Base-by-base conservation (phyloP, 92 coral and sea anemone species). In the Parazoanthus darwini region DNA sequence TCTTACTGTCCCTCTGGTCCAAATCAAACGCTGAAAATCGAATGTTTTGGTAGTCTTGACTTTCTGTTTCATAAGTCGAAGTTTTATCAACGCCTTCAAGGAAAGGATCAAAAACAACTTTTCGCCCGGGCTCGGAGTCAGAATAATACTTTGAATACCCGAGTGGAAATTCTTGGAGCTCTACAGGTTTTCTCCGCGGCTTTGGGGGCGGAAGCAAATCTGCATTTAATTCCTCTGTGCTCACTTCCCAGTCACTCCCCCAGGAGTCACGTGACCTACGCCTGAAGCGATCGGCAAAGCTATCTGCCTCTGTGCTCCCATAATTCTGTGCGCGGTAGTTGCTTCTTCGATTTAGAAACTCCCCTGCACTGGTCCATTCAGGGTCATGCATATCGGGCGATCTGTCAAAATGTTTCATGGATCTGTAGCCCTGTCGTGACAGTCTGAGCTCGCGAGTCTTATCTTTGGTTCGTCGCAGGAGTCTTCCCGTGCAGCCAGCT, bases 271-370 rank as follows among this genome's bases (percentile, higher is more conserved):
- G 87, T 84, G 87, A 71, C 33, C 79, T 84, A 23, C 87, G 78
- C 68, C 87, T 72, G 79, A 84, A 84, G 78, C 87, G 87, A 84
- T 84, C 87, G 37, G 87, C 87, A 15, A 84, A 84, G 75, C 87
- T 84, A 36, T 84, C 79, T 1, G 78, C 26, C 16, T 84, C 87
- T 4, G 63, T 84, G 44, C 87, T 84, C 48, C 87, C 87, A 20
- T 84, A 84, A 35, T 33, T 72, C 44, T 84, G 79, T 4, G 67
- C 66, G 10, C 87, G 87, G 78, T 84, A 84, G 18, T 70, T 68
- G 67, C 87, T 84, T 35, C 65, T 29, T 72, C 87, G 75, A 36
- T 84, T 84, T 63, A 84, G 87, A 51, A 84, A 84, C 65, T 84
- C 87, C 23, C 87, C 87, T 48, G 78, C 66, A 22, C 87, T 84